These are phyloP conservation scores for Lithosia quadra DNA, from an alignment of 2,888 invertebrate genomes.

Conservation along the genomic window DNA sequence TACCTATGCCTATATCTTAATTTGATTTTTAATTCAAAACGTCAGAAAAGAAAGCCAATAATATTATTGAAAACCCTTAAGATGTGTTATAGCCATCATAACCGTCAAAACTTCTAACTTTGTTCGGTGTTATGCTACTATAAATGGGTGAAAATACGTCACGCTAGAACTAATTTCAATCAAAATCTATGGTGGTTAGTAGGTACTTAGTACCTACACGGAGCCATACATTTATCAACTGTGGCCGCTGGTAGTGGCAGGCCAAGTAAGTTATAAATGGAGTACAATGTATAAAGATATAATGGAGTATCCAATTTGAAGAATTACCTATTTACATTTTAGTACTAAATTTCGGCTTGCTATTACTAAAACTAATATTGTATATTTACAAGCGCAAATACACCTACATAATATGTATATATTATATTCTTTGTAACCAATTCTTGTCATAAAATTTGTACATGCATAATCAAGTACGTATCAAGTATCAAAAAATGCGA, in stretches of 20 bases:
- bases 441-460: not conserved
- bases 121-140: not conserved
- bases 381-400: not conserved
- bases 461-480: not conserved
- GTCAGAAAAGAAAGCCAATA: not conserved
- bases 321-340: not conserved
- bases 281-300: too few relatives aligned
- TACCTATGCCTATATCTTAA: not conserved
- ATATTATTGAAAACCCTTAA: too few relatives aligned
- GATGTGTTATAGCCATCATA: too few relatives aligned
- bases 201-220: too few relatives aligned
- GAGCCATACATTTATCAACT: too few relatives aligned
- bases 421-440: not conserved
- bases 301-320: not conserved
- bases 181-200: not conserved
- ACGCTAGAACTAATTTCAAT: not conserved
- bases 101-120: not conserved
- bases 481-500: too few relatives aligned
- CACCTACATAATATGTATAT: not conserved
- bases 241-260: too few relatives aligned
- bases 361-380: constrained; percentile 1
- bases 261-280: too few relatives aligned
- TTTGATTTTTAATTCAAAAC: not conserved
- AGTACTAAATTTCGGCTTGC: not conserved
- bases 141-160: not conserved